These are phyloP conservation scores for Drosophila infuscata DNA, from an alignment of 2,888 invertebrate genomes.

Conservation along the genomic window DNA sequence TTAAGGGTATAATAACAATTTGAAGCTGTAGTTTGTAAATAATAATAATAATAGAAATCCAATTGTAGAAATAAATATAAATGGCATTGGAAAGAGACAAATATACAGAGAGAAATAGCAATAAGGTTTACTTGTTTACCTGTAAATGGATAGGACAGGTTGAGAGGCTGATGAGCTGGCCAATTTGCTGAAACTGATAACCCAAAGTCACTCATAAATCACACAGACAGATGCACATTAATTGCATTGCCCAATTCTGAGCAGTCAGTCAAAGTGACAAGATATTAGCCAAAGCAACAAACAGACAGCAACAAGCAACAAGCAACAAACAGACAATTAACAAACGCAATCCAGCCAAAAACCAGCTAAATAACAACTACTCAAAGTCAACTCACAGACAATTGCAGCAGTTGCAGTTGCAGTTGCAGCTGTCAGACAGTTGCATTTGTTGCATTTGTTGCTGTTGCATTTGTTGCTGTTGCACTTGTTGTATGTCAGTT, in stretches of 20 bases:
- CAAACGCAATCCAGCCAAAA: conserved; percentile 18
- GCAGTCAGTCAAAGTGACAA: background rate
- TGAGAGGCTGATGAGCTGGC: background rate
- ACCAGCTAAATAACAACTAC: conserved; percentile 12
- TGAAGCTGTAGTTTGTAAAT: background rate
- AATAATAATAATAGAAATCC: background rate
- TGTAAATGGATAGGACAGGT: background rate
- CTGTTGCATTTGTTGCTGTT: conserved; percentile 2
- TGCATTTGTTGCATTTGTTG: conserved; percentile 3
- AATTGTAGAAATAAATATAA: background rate
- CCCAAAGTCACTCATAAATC: background rate
- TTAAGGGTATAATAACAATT: background rate
- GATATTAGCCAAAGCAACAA: conserved; percentile 2
- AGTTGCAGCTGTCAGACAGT: background rate
- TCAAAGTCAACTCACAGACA: conserved; percentile 13
- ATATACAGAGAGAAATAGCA: background rate
- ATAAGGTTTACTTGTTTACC: background rate
- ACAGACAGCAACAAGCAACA: conserved; percentile 39
- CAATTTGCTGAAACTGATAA: background rate
- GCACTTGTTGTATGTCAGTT: conserved; percentile 11
- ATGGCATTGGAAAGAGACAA: too few relatives aligned
- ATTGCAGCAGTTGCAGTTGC: conserved; percentile 3
- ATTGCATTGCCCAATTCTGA: conserved; percentile 3
- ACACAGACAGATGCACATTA: background rate
- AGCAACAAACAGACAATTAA: conserved; percentile 62